Evolutionary conservation across 2,113 vertebrate species (phyloP), one percentile per base, ranked within the genome.

Genomic region (Paradoxurus hermaphroditus): DNA sequence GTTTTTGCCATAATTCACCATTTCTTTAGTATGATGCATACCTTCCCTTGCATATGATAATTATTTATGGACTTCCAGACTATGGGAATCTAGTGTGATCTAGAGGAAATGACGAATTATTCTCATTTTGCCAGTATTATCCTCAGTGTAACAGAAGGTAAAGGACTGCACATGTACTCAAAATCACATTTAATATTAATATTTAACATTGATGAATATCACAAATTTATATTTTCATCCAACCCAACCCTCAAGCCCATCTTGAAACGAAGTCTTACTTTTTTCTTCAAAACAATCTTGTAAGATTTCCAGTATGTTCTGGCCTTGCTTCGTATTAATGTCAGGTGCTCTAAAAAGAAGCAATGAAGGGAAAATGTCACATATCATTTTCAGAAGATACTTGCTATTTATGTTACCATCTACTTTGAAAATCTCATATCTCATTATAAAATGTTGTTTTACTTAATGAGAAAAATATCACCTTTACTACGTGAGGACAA

Each of bases 281-380:
- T 98, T 94, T 97, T 98, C 98, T 96, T 99, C 98, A 75, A 99
- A 99, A 94, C 98, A 98, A 23, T 98, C 97, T 90, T 98, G 51
- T 94, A 99, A 95, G 46, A 98, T 8, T 98, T 98, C 90, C 98
- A 98, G 11, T 49, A 98, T 4, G 0, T 98, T 98, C 78, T 98
- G 94, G 86, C 97, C 97, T 85, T 97, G 96, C 14, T 73, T 95
- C 41, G 97, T 13, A 65, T 97, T 92, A 95, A 98, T 97, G 51
- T 88, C 89, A 96, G 94, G 86, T 67, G 79, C 94, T 94, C 98
- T 98, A 87, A 46, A 62, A 78, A 95, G 39, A 96, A 93, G 92
- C 0, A 97, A 59, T 21, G 3, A 1, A 5, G 9, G 23, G 4
- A 97, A 97, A 91, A 46, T 4, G 18, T 91, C 85, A 72, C 3